Percentiles rank a stretch among this genome's conserved stretches.
Evolutionary conservation across 1,140 invertebrate species (phyloP).

Genomic region (Dreissena rostriformis): DNA sequence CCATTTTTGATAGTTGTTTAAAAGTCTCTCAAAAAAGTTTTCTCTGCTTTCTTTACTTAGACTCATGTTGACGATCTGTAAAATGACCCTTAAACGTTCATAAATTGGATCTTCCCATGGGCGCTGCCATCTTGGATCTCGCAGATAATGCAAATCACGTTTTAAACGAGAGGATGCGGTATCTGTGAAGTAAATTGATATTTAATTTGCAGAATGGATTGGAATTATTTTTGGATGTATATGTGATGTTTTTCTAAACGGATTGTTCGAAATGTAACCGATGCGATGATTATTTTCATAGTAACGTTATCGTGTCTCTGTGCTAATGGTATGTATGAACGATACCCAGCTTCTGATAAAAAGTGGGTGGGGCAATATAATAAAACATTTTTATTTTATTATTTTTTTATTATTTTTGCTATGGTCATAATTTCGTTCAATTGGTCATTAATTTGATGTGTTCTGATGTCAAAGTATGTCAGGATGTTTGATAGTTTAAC

Average conservation of each 20-base stretch:
- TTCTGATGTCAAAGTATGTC: no score
- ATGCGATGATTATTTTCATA: no score
- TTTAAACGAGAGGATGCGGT: not conserved
- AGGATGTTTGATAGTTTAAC: no score
- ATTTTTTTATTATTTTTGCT: no score
- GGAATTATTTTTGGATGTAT: slow-evolving; percentile 26
- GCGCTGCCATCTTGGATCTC: slow-evolving; percentile 68
- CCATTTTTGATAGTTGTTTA: slow-evolving; percentile 47
- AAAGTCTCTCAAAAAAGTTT: slow-evolving; percentile 47
- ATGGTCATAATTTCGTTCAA: no score
- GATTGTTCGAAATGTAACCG: no score
- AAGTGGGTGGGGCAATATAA: no score
- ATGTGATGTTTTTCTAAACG: not conserved
- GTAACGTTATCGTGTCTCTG: no score
- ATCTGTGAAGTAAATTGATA: slow-evolving; percentile 26
- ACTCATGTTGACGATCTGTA: slow-evolving; percentile 50
- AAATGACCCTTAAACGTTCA: slow-evolving; percentile 23
- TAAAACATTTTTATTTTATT: no score
- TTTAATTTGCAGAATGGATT: slow-evolving; percentile 28
- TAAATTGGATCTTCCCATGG: slow-evolving; percentile 50
- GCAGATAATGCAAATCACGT: slow-evolving; percentile 46
- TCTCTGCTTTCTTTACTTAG: slow-evolving; percentile 53
- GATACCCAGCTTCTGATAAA: no score
- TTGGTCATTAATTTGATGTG: no score
- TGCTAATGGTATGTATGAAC: no score